Percentiles rank a stretch among this genome's conserved stretches.
These are phyloP conservation scores for Eolophus roseicapilla DNA, from an alignment of 2,113 vertebrate genomes.

Conservation along the genomic window DNA sequence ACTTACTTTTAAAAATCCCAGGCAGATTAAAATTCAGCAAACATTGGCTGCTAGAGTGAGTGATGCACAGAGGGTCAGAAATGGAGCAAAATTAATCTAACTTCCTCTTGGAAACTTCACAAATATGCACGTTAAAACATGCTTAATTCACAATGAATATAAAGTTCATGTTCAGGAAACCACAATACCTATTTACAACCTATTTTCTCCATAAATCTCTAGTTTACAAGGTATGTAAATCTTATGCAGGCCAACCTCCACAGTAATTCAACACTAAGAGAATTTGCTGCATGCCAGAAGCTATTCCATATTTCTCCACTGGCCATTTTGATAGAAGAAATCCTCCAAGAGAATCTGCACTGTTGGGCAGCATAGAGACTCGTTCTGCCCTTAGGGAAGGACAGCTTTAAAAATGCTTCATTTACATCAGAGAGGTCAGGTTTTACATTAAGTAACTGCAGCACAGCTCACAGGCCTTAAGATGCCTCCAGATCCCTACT, in stretches of 20 bases:
- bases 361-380: not conserved
- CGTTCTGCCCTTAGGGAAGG: not conserved
- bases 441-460: not conserved
- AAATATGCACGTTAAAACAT: not conserved
- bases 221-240: not conserved
- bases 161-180: not conserved
- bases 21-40: slow-evolving; percentile 28
- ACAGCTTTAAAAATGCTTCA: not conserved
- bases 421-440: not conserved
- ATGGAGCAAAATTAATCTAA: not conserved
- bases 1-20: not conserved
- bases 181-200: not conserved
- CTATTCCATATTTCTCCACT: not conserved
- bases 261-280: not conserved
- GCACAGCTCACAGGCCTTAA: not conserved
- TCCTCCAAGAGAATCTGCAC: not conserved
- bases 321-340: not conserved
- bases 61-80: not conserved
- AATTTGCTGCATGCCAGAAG: not conserved
- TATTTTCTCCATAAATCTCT: not conserved
- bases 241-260: not conserved
- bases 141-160: not conserved
- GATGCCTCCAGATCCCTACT: not conserved
- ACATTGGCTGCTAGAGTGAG: not conserved
- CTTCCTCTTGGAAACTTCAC: slow-evolving; percentile 14